Base-by-base conservation (phyloP, 2,113 vertebrate species). In the Oryzias javanicus region DNA sequence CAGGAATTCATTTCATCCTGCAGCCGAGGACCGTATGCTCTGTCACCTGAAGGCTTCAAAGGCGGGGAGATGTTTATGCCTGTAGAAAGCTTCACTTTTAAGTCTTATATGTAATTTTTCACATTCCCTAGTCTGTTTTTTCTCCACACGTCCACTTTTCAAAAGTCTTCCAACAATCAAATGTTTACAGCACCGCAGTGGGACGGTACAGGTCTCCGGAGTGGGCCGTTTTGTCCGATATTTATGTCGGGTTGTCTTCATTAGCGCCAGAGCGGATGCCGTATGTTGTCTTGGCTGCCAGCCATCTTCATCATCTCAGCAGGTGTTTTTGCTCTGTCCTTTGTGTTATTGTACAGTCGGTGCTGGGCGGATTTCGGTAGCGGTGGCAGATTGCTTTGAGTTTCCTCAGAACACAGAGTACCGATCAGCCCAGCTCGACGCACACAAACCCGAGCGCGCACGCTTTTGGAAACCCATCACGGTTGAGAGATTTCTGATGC, bases 191-290 rank as follows among this genome's bases (percentile, higher is more conserved):
- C 59, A 8, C 58, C 54, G 67, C 27, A 18, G 65, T 14, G 67
- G 59, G 66, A 62, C 48, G 27, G 45, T 27, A 1, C 44, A 1
- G 56, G 72, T 70, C 70, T 74, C 68, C 10, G 4, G 74, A 64
- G 77, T 35, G 22, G 49, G 45, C 59, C 51, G 62, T 83, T 87
- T 85, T 76, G 82, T 84, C 71, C 65, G 27, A 78, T 79, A 78
- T 82, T 79, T 86, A 79, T 79, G 80, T 80, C 70, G 58, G 76
- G 74, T 80, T 85, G 81, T 90, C 87, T 86, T 86, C 69, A 87
- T 89, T 87, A 90, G 77, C 53, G 51, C 79, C 69, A 69, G 75
- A 82, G 84, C 60, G 49, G 75, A 76, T 76, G 69, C 80, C 88
- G 78, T 87, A 89, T 90, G 86, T 67, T 14, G 64, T 24, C 48